phyloP scores from a whole-genome alignment of 2,113 vertebrate species.

The Sceloporus undulatus region DNA sequence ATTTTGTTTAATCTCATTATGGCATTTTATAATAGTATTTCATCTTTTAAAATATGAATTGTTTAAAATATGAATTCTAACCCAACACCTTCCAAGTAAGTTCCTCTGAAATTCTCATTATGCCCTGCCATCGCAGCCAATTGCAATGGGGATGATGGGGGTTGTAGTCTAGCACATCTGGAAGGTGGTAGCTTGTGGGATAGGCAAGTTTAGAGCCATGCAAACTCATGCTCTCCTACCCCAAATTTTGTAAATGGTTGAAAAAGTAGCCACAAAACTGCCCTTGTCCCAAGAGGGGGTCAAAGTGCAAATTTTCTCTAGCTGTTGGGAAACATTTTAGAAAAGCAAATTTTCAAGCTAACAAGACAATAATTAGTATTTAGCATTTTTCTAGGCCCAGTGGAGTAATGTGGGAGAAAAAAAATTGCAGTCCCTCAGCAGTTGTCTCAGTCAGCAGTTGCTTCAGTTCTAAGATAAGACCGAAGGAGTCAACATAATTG shows the following conservation, averaged over 20 bases:
- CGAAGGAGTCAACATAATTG: slow-evolving; percentile 22
- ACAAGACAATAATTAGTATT: slow-evolving; percentile 46
- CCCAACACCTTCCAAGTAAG: neutral
- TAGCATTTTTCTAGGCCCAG: slow-evolving; percentile 53
- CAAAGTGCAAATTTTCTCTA: neutral
- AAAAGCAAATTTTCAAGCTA: neutral
- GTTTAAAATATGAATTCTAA: neutral
- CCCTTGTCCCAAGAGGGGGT: neutral
- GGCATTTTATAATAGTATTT: neutral
- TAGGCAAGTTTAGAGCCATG: neutral
- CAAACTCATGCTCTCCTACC: neutral
- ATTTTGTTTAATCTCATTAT: neutral
- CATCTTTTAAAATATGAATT: neutral
- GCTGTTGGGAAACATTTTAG: neutral
- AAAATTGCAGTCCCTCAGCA: neutral
- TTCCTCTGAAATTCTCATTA: neutral
- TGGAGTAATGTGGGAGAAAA: slow-evolving; percentile 38
- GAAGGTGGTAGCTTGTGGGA: neutral
- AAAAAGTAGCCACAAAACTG: neutral
- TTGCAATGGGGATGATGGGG: neutral
- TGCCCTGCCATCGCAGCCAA: neutral
- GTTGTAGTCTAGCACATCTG: neutral
- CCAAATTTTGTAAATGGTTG: neutral
- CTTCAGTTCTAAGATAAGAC: slow-evolving; percentile 40
- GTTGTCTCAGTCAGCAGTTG: slow-evolving; percentile 8